A percentile compares a stretch with the other conserved stretches of the same genome.
Evolutionary conservation across 2,797 vertebrate genomes (phyloP).

Genomic region (Poecilia wingei): DNA sequence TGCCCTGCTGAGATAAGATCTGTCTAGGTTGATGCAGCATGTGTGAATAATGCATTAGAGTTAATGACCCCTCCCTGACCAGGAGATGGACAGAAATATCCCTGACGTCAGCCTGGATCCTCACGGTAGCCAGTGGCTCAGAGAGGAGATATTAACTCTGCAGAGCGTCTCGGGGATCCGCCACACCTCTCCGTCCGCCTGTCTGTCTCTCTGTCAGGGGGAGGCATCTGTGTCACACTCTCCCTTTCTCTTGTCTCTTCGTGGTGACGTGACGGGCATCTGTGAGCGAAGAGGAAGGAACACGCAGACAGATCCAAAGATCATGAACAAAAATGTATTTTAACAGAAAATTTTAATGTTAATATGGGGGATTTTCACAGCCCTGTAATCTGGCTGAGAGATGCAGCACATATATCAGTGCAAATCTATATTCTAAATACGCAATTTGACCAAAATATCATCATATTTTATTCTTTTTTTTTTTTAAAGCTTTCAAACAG

Average conservation of each 20-base stretch:
- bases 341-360: constrained; percentile 10
- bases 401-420: background rate
- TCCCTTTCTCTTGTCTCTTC: constrained; percentile 61
- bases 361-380: background rate
- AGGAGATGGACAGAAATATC: constrained; percentile 74
- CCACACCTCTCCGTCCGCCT: constrained; percentile 63
- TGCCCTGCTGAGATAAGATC: constrained; percentile 63
- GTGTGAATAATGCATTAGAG: constrained; percentile 75
- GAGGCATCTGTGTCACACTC: constrained; percentile 57
- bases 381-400: background rate
- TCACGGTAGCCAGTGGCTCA: constrained; percentile 41
- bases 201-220: constrained; percentile 46
- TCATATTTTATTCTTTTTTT: background rate
- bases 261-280: constrained; percentile 68
- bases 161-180: constrained; percentile 67
- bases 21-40: constrained; percentile 59
- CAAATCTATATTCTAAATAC: background rate
- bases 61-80: constrained; percentile 70
- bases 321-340: constrained; percentile 12
- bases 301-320: constrained; percentile 41
- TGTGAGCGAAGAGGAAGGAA: constrained; percentile 53
- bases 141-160: constrained; percentile 62
- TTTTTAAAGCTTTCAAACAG: background rate
- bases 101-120: constrained; percentile 66
- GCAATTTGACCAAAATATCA: background rate